A percentile compares a stretch with the other conserved stretches of the same genome.
Evolutionary conservation across 2,888 invertebrate genomes (phyloP).

Genomic region (Trissolcus brochymenae): DNA sequence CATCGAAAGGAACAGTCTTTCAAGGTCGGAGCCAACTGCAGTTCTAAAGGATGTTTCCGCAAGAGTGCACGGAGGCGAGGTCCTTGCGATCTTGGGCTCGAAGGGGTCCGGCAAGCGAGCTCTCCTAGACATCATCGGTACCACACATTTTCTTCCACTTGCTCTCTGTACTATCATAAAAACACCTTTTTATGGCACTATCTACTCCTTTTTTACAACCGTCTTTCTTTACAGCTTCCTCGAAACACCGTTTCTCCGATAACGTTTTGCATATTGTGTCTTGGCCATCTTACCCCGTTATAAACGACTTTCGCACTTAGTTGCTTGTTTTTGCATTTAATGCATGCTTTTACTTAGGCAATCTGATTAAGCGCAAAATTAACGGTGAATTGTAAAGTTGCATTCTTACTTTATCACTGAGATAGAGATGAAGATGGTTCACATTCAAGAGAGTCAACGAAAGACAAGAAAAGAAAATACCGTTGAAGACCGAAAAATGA

Average conservation of each 20-base stretch:
- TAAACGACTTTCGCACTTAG: neutral
- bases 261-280: neutral
- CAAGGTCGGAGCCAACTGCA: constrained; percentile 77
- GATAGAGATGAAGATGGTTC: too few relatives aligned
- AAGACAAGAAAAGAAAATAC: too few relatives aligned
- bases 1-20: constrained; percentile 68
- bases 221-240: neutral
- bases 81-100: constrained; percentile 94
- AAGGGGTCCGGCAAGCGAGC: constrained; percentile 98
- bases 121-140: constrained; percentile 90
- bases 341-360: neutral
- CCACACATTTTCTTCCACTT: neutral
- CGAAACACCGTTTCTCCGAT: neutral
- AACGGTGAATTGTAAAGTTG: too few relatives aligned
- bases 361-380: too few relatives aligned
- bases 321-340: neutral
- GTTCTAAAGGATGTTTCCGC: constrained; percentile 95
- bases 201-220: neutral
- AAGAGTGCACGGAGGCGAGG: constrained; percentile 93
- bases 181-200: too few relatives aligned
- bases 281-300: neutral
- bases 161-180: too few relatives aligned
- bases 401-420: too few relatives aligned
- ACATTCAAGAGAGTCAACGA: too few relatives aligned
- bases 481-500: too few relatives aligned